Evolutionary conservation across 2,797 vertebrate genomes (phyloP).

Genomic region (Psittacula echo): DNA sequence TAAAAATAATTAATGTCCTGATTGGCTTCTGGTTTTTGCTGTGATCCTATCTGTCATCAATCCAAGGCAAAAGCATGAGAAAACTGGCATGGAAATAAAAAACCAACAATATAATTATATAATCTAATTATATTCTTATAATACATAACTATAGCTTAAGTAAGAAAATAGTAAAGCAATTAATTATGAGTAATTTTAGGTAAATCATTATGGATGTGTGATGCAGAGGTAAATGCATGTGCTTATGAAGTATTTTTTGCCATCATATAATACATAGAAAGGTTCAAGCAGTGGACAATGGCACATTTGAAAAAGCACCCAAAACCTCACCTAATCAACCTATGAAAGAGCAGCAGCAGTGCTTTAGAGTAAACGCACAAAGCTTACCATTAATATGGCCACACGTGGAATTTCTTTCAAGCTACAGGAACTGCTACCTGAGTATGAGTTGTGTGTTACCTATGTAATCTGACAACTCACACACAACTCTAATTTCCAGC

Average conservation of each 20-base stretch:
- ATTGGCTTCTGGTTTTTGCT: not conserved
- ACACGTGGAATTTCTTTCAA: not conserved
- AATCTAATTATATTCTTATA: not conserved
- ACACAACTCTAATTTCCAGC: not conserved
- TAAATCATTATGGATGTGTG: not conserved
- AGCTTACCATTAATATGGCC: not conserved
- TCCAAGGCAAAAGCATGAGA: not conserved
- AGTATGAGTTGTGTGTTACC: not conserved
- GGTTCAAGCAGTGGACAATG: not conserved
- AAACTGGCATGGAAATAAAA: not conserved
- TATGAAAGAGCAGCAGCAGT: not conserved
- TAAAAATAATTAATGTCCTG: not conserved
- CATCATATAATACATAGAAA: not conserved
- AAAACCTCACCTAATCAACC: not conserved
- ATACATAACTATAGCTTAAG: not conserved
- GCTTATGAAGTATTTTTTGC: not conserved
- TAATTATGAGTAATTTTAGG: not conserved
- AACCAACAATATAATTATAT: not conserved
- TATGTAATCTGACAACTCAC: not conserved
- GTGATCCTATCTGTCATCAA: not conserved
- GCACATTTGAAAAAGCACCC: not conserved
- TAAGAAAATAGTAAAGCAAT: not conserved
- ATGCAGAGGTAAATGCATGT: not conserved
- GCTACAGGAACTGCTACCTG: not conserved
- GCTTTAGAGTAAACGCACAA: not conserved